Evolutionary conservation across 2,888 invertebrate genomes (phyloP), one percentile per base, ranked within the genome.

Genomic region (Apodemia mormo): DNA sequence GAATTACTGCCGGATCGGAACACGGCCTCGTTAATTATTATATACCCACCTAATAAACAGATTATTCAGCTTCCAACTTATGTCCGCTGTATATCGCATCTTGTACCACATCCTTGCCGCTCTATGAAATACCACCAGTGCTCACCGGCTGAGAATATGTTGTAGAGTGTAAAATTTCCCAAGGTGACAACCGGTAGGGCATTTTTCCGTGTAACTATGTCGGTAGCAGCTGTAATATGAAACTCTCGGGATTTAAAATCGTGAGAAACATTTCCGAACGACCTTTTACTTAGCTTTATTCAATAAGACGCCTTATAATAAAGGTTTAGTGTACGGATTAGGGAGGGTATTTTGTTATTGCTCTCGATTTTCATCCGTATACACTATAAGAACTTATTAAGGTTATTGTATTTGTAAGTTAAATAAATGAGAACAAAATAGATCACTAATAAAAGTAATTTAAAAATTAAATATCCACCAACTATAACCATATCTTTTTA

Each of bases 121-220:
- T 73, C 76, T 79, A 77, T 79, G 78, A 78, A 78, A 79, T 79
- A 79, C 76, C 76, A 73, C 71, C 74, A 72, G 69, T 70, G 37
- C 71, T 70, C 65, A 70, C 76, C 72, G 76, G 78, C 77, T 78
- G 79, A 75, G 76, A 78, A 77, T 78, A 79, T 78, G 79, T 76
- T 76, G 76, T 77, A 79, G 75, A 78, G 76, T 79, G 77, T 79
- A 79, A 79, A 79, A 79, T 79, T 79, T 79, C 79, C 79, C 79
- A 77, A 79, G 79, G 79, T 79, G 79, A 78, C 79, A 78, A 74
- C 76, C 76, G 72, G 69, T 40, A 67, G 72, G 75, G 75, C 75
- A 75, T 75, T 76, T 78, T 74, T 73, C 76, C 76, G 77, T 78
- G 79, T 77, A 78, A 76, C 75, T 78, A 76, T 77, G 78, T 76